Evolutionary conservation across 53 echinoderm and acorn worm species (phyloP).

Genomic region (Pentamera pediparva): DNA sequence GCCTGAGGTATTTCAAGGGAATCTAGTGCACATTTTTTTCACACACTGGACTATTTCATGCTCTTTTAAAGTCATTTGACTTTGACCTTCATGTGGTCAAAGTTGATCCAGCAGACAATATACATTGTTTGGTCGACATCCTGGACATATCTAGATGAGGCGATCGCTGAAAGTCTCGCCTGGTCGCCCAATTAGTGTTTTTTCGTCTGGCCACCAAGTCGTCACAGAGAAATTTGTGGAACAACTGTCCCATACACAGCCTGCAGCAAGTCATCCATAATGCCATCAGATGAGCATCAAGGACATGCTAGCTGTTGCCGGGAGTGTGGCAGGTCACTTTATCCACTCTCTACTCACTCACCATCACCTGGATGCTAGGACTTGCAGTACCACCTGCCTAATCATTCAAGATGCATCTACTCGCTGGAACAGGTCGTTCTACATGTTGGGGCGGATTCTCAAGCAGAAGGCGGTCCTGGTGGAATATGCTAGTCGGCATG

Average conservation of each 20-base stretch:
- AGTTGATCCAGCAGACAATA: too few species aligned
- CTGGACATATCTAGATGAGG: too few species aligned
- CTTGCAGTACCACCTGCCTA: neutral
- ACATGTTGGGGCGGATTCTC: neutral
- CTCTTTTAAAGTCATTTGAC: too few species aligned
- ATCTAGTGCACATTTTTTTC: too few species aligned
- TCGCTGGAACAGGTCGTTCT: conserved; percentile 22
- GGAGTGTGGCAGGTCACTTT: conserved; percentile 26
- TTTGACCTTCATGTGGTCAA: too few species aligned
- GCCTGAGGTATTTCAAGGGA: too few species aligned
- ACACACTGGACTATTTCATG: too few species aligned
- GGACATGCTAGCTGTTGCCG: conserved; percentile 24
- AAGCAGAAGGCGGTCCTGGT: conserved; percentile 10
- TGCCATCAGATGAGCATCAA: conserved; percentile 1
- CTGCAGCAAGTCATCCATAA: conserved; percentile 26
- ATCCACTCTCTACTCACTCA: conserved; percentile 23
- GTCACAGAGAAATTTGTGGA: too few species aligned
- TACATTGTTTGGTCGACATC: too few species aligned
- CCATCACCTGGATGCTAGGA: neutral
- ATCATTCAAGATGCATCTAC: conserved; percentile 24
- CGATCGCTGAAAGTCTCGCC: too few species aligned
- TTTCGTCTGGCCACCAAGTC: too few species aligned
- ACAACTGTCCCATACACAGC: conserved; percentile 25
- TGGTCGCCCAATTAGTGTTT: too few species aligned
- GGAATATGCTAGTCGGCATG: conserved; percentile 30